Evolutionary conservation across 2,888 invertebrate species (phyloP).

Genomic region (Junonia oenone): DNA sequence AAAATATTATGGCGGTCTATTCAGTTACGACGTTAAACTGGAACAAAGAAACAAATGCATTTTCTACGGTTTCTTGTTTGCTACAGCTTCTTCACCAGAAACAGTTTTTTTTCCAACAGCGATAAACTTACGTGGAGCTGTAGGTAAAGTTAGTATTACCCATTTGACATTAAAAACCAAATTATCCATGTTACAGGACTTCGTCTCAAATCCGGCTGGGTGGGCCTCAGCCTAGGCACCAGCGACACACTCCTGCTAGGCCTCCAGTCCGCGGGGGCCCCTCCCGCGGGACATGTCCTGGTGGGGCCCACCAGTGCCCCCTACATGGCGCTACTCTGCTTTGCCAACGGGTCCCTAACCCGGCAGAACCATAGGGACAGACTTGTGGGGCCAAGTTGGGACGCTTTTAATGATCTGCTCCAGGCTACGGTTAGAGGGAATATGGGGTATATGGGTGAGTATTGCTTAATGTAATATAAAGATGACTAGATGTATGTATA

Average conservation of each 20-base stretch:
- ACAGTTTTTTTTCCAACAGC: no score
- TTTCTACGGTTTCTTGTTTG: no score
- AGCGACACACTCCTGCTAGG: constrained; percentile 95
- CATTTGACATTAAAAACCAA: no score
- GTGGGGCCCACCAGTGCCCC: constrained; percentile 89
- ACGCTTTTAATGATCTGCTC: constrained; percentile 88
- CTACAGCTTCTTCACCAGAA: no score
- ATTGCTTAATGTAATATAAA: no score
- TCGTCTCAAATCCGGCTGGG: constrained; percentile 87
- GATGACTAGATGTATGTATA: no score
- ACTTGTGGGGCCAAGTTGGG: constrained; percentile 89
- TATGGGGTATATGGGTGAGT: constrained; percentile 91
- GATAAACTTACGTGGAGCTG: no score
- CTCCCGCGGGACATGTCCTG: constrained; percentile 90
- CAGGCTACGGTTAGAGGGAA: constrained; percentile 93
- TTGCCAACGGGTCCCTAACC: constrained; percentile 95
- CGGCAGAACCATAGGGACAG: constrained; percentile 89
- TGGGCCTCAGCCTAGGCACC: constrained; percentile 94
- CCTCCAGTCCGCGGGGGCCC: constrained; percentile 82
- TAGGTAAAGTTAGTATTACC: no score
- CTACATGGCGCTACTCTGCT: constrained; percentile 95
- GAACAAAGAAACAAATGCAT: no score
- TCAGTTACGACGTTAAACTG: no score
- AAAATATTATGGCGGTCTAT: no score
- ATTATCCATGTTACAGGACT: constrained; percentile 78